phyloP scores from a whole-genome alignment of 2,113 vertebrate genomes.

The Tauraco erythrolophus region DNA sequence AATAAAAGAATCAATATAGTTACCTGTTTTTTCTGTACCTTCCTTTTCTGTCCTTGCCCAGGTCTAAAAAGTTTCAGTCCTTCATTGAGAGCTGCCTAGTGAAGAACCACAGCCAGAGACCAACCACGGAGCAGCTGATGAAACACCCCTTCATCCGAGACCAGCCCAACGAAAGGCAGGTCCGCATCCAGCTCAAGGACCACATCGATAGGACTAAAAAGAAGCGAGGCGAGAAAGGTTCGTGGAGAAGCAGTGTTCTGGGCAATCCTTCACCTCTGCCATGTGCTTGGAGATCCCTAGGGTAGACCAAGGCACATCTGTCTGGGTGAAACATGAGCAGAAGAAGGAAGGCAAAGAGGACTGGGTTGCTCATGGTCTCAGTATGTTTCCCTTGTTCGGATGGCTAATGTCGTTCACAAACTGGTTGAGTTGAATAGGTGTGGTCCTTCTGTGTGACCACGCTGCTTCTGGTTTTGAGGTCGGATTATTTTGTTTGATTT shows the following conservation, averaged over 20 bases:
- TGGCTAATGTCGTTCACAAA: neutral
- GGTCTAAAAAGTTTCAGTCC: constrained; percentile 99
- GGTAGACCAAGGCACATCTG: accelerated
- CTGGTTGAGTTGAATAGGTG: neutral
- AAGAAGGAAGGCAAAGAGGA: neutral
- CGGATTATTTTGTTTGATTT: neutral
- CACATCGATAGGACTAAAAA: constrained; percentile 99
- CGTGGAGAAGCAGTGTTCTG: neutral
- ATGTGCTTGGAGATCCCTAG: neutral
- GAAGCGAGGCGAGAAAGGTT: constrained; percentile 94
- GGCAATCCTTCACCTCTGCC: neutral
- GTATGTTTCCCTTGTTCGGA: neutral
- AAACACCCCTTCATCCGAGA: constrained; percentile 97
- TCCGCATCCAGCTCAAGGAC: constrained; percentile 99
- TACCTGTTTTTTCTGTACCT: neutral
- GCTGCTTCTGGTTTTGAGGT: neutral
- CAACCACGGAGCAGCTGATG: constrained; percentile 95
- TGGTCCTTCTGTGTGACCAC: neutral
- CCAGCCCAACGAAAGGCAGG: constrained; percentile 94
- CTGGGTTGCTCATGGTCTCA: neutral
- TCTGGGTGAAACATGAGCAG: accelerated
- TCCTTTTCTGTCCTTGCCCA: constrained; percentile 58
- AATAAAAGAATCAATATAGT: accelerated
- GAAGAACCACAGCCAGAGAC: constrained; percentile 96
- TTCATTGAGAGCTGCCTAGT: constrained; percentile 97